phyloP scores from a whole-genome alignment of 2,797 vertebrate genomes.

The Helostoma temminkii region DNA sequence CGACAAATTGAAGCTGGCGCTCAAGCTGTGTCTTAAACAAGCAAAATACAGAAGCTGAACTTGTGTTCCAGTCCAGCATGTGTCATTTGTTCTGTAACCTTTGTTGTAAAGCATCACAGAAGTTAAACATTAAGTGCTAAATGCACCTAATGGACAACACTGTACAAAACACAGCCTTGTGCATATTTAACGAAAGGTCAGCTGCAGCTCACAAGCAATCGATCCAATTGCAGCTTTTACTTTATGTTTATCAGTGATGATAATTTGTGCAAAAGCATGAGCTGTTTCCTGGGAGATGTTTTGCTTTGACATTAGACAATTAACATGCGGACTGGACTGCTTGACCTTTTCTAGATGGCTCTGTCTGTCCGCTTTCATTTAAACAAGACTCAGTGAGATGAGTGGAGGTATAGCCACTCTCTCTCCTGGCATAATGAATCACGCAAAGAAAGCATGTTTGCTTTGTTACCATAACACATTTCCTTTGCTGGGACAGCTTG shows the following conservation, averaged over 20 bases:
- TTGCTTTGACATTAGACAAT: conserved; percentile 68
- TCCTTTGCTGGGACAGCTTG: conserved; percentile 41
- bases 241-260: conserved; percentile 58
- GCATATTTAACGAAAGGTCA: conserved; percentile 31
- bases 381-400: conserved; percentile 59
- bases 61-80: not conserved
- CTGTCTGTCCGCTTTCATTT: conserved; percentile 69
- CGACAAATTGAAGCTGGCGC: conserved; percentile 16
- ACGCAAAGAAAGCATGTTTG: conserved; percentile 56
- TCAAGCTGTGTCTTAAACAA: not conserved
- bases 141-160: conserved; percentile 17
- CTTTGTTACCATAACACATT: conserved; percentile 48
- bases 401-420: conserved; percentile 49
- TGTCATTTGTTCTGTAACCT: not conserved
- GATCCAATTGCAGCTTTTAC: conserved; percentile 15
- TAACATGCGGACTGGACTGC: conserved; percentile 74
- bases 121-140: not conserved
- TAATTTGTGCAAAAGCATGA: conserved; percentile 66
- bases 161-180: not conserved
- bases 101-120: not conserved
- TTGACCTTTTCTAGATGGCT: conserved; percentile 76
- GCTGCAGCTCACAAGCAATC: conserved; percentile 10
- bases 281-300: conserved; percentile 31
- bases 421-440: conserved; percentile 65
- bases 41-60: not conserved